Percentiles rank a stretch among this genome's conserved stretches.
Conservation (phyloP, 2,888 invertebrate genomes). For the Pimpla rufipes region DNA sequence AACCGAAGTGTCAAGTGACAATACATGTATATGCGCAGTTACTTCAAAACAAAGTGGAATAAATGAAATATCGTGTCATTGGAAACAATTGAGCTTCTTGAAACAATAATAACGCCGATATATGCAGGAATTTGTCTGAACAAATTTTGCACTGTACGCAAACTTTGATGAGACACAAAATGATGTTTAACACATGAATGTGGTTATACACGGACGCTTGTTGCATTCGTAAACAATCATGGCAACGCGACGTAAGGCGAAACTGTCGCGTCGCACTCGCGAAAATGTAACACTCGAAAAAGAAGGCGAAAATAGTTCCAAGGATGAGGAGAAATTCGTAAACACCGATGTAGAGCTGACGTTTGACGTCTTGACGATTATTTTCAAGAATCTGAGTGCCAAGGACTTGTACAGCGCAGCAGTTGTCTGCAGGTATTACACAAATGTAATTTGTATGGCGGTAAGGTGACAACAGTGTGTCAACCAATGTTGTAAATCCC, state of each 20-base stretch:
- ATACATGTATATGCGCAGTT: neutral
- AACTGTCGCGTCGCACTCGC: conserved; percentile 40
- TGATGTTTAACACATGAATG: no score
- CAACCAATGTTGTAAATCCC: no score
- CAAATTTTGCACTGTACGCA: neutral
- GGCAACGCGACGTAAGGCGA: conserved; percentile 20
- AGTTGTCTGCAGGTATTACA: conserved; percentile 79
- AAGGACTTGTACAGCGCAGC: conserved; percentile 77
- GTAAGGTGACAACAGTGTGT: no score
- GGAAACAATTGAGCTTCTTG: neutral
- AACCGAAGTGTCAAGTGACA: neutral
- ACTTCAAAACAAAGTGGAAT: neutral
- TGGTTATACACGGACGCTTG: neutral
- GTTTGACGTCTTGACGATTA: conserved; percentile 80
- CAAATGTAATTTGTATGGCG: no score
- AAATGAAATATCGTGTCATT: neutral
- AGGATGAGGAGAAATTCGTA: neutral
- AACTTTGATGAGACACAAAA: no score
- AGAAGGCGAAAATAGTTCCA: neutral
- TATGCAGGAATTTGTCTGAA: neutral
- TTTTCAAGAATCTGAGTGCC: conserved; percentile 79
- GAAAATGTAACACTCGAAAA: neutral
- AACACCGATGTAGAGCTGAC: conserved; percentile 70
- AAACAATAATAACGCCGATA: neutral
- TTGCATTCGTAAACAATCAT: conserved; percentile 33